A percentile compares a stretch with the other conserved stretches of the same genome.
These are phyloP conservation scores for Uloborus diversus DNA, from an alignment of 1,140 invertebrate genomes.

Conservation along the genomic window DNA sequence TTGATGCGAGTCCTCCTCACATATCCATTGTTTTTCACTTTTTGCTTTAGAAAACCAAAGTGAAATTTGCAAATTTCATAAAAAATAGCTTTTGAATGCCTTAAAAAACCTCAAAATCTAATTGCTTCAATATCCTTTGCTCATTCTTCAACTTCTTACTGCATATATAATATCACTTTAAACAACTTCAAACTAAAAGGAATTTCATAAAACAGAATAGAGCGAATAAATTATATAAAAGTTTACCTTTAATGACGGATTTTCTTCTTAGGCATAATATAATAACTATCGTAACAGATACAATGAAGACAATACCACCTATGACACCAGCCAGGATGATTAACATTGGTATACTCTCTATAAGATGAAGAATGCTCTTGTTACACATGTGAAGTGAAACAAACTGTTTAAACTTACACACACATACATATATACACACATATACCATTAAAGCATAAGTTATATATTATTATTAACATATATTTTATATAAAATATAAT, in stretches of 20 bases:
- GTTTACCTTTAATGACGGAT: slow-evolving; percentile 56
- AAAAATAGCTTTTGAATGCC: neutral
- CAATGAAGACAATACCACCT: slow-evolving; percentile 74
- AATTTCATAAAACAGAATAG: too few relatives aligned
- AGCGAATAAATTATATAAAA: neutral
- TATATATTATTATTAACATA: too few relatives aligned
- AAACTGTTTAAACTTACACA: too few relatives aligned
- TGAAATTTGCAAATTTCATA: neutral
- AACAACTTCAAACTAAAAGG: too few relatives aligned
- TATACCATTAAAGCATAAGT: too few relatives aligned
- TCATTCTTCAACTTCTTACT: too few relatives aligned
- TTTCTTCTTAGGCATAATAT: slow-evolving; percentile 73
- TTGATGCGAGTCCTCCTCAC: too few relatives aligned
- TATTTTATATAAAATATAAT: too few relatives aligned
- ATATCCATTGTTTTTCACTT: neutral
- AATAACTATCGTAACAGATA: slow-evolving; percentile 73
- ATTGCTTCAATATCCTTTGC: too few relatives aligned
- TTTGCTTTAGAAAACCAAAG: neutral
- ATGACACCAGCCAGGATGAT: slow-evolving; percentile 73
- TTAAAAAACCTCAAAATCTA: neutral
- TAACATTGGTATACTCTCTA: slow-evolving; percentile 74
- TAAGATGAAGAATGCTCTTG: slow-evolving; percentile 59
- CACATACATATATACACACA: too few relatives aligned
- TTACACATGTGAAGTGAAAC: neutral
- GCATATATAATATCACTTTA: too few relatives aligned